Conservation (phyloP, 2,113 vertebrate species). For the Apistogramma diplotaenia region DNA sequence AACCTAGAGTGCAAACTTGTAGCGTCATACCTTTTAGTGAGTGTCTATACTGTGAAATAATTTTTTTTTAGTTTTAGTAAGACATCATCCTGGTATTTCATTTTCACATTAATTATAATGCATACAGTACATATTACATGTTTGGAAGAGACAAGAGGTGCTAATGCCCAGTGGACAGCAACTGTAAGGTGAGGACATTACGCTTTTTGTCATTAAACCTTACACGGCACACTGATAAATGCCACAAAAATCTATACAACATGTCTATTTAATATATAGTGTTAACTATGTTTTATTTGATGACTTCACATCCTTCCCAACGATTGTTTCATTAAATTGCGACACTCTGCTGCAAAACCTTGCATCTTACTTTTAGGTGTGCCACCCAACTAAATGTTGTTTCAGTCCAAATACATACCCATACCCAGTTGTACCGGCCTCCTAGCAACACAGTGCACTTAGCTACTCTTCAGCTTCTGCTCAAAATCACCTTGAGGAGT, state of each 20-base stretch:
- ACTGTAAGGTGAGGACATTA: constrained; percentile 18
- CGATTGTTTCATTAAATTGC: neutral
- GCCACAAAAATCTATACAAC: neutral
- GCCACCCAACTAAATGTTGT: neutral
- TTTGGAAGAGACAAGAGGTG: constrained; percentile 43
- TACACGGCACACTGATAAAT: neutral
- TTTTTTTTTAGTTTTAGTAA: constrained; percentile 53
- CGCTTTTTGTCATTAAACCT: constrained; percentile 10
- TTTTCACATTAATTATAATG: constrained; percentile 59
- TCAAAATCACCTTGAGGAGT: neutral
- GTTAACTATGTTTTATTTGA: neutral
- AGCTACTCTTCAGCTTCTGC: neutral
- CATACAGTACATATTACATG: constrained; percentile 39
- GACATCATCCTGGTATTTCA: constrained; percentile 54
- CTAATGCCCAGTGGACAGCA: constrained; percentile 23
- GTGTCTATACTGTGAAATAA: constrained; percentile 31
- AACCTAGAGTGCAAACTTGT: constrained; percentile 43
- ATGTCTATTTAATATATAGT: too few species aligned
- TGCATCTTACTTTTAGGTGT: neutral
- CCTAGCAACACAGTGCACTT: neutral
- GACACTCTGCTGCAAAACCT: neutral
- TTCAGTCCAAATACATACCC: neutral
- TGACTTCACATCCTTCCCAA: neutral
- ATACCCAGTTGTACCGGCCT: neutral
- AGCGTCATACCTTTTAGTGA: constrained; percentile 29